phyloP scores from a whole-genome alignment of 2,888 invertebrate genomes.

The Andricus quercusramuli region DNA sequence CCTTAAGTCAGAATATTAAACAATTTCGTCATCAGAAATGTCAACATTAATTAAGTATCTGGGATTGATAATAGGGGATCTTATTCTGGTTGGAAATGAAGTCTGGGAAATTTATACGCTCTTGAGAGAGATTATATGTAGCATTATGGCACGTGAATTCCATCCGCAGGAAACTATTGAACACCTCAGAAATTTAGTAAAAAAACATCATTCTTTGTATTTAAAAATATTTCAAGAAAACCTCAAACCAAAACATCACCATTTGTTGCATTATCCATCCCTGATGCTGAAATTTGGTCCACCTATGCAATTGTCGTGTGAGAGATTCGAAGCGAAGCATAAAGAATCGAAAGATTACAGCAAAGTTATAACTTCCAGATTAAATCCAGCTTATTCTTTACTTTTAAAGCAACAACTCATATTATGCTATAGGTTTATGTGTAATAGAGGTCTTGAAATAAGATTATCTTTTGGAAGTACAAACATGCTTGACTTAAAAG shows the following conservation, averaged over 20 bases:
- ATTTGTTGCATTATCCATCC: conserved; percentile 46
- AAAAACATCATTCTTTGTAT: not conserved
- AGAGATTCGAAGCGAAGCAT: no score
- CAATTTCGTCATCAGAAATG: not conserved
- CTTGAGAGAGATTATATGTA: not conserved
- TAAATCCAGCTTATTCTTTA: no score
- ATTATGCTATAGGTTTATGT: no score
- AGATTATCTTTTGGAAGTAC: no score
- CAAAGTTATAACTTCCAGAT: no score
- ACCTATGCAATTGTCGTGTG: not conserved
- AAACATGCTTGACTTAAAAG: no score
- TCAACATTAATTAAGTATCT: not conserved
- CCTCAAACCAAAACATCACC: conserved; percentile 53
- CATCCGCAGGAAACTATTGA: not conserved
- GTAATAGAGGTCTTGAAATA: no score
- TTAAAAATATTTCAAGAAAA: conserved; percentile 28
- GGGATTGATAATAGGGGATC: not conserved
- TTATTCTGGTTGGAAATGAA: not conserved
- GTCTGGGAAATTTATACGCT: not conserved
- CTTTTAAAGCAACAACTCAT: no score
- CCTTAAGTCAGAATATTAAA: not conserved
- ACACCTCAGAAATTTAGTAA: not conserved
- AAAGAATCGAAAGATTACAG: no score
- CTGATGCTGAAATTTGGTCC: conserved; percentile 47
- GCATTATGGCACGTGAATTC: not conserved